These are phyloP conservation scores for Julus scanicus DNA, from an alignment of 2,888 invertebrate species.

Conservation along the genomic window DNA sequence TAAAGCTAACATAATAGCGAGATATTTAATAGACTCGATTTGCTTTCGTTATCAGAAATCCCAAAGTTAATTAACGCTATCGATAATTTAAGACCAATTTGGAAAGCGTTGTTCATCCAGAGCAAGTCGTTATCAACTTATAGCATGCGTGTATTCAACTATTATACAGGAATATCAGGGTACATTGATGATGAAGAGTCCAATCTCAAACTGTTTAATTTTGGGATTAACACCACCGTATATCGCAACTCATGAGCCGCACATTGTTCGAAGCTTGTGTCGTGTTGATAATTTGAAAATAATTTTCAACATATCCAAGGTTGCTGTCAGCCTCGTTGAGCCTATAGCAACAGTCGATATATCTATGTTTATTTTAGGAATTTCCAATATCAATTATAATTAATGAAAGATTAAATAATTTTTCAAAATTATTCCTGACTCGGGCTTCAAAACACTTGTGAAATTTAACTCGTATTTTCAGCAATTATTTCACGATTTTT, in stretches of 20 bases:
- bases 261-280: background rate
- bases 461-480: too few species aligned
- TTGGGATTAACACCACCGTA: conserved; percentile 14
- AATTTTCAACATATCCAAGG: background rate
- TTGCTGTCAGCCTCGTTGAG: background rate
- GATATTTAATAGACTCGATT: conserved; percentile 34
- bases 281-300: background rate
- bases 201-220: conserved; percentile 21
- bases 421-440: background rate
- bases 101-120: background rate
- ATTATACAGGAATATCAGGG: background rate
- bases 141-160: background rate
- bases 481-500: too few species aligned
- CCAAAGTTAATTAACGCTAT: conserved; percentile 38
- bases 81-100: conserved; percentile 42
- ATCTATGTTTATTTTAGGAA: background rate
- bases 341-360: background rate
- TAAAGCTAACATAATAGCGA: background rate
- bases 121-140: conserved; percentile 18
- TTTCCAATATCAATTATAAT: background rate
- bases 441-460: too few species aligned
- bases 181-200: conserved; percentile 8
- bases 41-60: conserved; percentile 29
- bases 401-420: background rate
- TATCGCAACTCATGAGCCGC: background rate